These are phyloP conservation scores for Mesopsocus fuscifrons DNA, from an alignment of 2,888 invertebrate genomes.

Conservation along the genomic window DNA sequence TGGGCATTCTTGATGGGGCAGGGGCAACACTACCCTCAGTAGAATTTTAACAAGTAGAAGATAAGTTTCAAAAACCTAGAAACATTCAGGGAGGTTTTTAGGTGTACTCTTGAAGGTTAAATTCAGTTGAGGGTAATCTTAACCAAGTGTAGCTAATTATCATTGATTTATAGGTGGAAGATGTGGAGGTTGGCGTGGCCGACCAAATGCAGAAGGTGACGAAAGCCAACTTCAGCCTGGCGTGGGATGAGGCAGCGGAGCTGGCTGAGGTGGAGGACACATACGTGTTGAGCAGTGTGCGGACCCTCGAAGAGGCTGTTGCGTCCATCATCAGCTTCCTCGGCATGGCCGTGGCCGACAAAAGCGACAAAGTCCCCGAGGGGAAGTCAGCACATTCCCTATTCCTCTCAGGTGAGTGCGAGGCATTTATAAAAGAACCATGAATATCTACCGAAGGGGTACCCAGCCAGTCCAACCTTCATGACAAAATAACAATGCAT, in stretches of 20 bases:
- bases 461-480: no score
- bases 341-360: conserved; percentile 68
- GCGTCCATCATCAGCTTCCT: conserved; percentile 64
- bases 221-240: conserved; percentile 54
- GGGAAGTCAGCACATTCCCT: conserved; percentile 68
- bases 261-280: conserved; percentile 73
- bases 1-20: no score
- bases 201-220: conserved; percentile 70
- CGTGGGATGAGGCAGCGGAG: conserved; percentile 53
- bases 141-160: no score
- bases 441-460: no score
- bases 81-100: no score
- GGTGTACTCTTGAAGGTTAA: no score
- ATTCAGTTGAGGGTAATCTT: no score
- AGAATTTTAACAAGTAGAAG: no score
- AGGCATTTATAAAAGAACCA: no score
- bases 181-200: conserved; percentile 64
- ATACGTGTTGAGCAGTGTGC: conserved; percentile 66
- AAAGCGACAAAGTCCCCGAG: conserved; percentile 63
- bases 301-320: conserved; percentile 63
- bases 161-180: conserved; percentile 67
- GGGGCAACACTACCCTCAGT: no score
- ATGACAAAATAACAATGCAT: no score
- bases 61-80: no score
- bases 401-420: conserved; percentile 45